phyloP scores from a whole-genome alignment of 2,797 vertebrate species.

The Spheniscus humboldti region DNA sequence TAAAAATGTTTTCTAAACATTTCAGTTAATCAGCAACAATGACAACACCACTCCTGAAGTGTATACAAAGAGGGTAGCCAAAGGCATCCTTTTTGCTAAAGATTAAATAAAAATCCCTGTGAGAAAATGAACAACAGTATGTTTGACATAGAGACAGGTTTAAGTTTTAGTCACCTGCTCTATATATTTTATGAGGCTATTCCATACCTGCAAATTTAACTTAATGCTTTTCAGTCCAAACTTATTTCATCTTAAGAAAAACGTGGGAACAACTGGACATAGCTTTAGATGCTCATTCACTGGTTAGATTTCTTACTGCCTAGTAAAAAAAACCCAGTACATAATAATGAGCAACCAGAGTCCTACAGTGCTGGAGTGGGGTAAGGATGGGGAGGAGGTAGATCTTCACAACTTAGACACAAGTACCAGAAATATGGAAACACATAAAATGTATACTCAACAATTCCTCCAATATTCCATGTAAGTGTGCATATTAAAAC shows the following conservation, averaged over 20 bases:
- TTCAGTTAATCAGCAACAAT: not conserved
- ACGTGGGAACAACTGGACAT: rapidly evolving
- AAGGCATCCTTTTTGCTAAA: not conserved
- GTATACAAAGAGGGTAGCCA: not conserved
- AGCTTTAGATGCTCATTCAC: not conserved
- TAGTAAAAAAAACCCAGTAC: not conserved
- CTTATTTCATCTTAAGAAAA: not conserved
- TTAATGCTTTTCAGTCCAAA: not conserved
- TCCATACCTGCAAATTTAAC: not conserved
- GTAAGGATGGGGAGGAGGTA: not conserved
- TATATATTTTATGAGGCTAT: not conserved
- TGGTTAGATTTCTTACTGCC: not conserved
- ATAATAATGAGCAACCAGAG: not conserved
- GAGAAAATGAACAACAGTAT: not conserved
- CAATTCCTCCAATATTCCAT: not conserved
- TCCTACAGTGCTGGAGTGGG: not conserved
- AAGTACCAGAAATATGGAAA: not conserved
- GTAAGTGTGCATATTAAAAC: not conserved
- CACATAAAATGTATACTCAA: not conserved
- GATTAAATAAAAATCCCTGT: not conserved
- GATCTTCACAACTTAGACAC: not conserved
- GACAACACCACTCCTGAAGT: not conserved
- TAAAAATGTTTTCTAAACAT: not conserved
- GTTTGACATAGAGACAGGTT: not conserved
- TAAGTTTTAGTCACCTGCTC: not conserved